Conservation (phyloP, 2,888 invertebrate genomes). For the Norana najaformis region DNA sequence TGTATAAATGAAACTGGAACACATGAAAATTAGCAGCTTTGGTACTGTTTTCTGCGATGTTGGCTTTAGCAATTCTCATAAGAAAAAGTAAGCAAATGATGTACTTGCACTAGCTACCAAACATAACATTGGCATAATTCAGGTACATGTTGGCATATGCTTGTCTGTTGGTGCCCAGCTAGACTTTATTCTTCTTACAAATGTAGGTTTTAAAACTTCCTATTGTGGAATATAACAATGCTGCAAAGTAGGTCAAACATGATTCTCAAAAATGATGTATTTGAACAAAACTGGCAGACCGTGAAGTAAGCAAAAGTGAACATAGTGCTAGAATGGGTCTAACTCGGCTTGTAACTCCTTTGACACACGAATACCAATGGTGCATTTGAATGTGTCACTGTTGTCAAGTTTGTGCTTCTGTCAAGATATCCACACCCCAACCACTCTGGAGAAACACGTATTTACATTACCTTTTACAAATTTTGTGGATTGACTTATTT, state of each 20-base stretch:
- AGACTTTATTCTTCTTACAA: neutral
- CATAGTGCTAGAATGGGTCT: too few species aligned
- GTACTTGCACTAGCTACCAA: neutral
- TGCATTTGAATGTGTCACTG: too few species aligned
- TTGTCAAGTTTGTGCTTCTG: too few species aligned
- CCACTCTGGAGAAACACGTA: too few species aligned
- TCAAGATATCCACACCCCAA: too few species aligned
- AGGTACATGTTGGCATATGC: neutral
- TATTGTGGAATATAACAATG: neutral
- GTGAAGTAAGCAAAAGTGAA: too few species aligned
- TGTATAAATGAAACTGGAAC: too few species aligned
- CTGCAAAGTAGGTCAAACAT: neutral
- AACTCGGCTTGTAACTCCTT: too few species aligned
- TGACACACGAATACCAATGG: too few species aligned
- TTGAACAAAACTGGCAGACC: neutral
- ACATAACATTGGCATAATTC: neutral
- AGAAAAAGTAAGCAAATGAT: neutral
- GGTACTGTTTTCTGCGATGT: neutral
- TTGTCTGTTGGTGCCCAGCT: neutral
- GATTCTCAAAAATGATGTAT: neutral
- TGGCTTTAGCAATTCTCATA: neutral
- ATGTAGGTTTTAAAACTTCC: neutral
- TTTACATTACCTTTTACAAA: too few species aligned
- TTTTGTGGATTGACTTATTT: too few species aligned
- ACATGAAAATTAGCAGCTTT: neutral